Base-by-base conservation (phyloP, 2,888 invertebrate genomes). In the Byasa hedistus region DNA sequence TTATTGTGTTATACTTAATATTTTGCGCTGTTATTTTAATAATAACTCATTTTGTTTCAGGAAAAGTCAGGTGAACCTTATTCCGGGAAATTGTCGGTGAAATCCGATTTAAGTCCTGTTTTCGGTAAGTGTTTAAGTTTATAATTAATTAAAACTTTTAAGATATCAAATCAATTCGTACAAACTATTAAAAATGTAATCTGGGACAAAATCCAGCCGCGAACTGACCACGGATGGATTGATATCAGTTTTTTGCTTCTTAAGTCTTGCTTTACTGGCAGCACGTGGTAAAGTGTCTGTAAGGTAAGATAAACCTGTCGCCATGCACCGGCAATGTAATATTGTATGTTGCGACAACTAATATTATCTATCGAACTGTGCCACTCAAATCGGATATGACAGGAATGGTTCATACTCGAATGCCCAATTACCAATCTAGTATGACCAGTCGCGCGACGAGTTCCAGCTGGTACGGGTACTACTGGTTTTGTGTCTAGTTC, bases 41-140 rank as follows among this genome's bases (percentile, higher is more conserved):
- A 39, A 52, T 59, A 55, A 21, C 66, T 70, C 75, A 73, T 79
- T 83, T 87, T 92, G 85, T 94, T 94, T 69, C 93, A 97, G 97
- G 96, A 97, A 92, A 97, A 97, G 89, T 95, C 95, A 80, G 95
- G 95, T 82, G 95, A 95, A 85, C 94, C 93, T 87, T 96, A 95
- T 86, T 87, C 93, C 93, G 88, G 95, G 85, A 97, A 97, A 93
- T 92, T 96, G 92, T 95, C 95, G 79, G 93, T 96, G 78, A 94
- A 96, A 87, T 95, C 96, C 84, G 97, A 97, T 87, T 95, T 96
- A 85, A 96, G 96, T 92, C 96, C 97, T 76, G 96, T 97, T 79
- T 97, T 96, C 88, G 96, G 97, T 96, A 91, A 96, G 96, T 8
- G 21, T 36, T 59, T 57, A 19, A 48, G n/a, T 48, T 1, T 3